Conservation (phyloP, 2,113 vertebrate species). For the Sylvilagus bachmani region DNA sequence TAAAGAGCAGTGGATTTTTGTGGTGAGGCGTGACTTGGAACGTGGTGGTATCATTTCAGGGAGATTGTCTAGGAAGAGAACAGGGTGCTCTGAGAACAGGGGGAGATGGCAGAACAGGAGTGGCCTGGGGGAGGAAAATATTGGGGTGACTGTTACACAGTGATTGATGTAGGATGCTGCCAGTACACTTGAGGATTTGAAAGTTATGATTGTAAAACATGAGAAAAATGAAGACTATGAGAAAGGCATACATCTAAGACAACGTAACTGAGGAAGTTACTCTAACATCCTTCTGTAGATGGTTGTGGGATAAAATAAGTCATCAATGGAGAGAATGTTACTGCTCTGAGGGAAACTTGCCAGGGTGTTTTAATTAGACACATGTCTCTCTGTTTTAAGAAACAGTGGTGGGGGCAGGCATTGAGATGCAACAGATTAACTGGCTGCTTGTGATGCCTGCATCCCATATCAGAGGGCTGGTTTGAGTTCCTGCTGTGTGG, state of each 20-base stretch:
- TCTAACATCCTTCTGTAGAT: background rate
- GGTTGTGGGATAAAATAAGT: background rate
- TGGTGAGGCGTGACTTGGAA: slow-evolving; percentile 30
- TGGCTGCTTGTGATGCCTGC: too few relatives aligned
- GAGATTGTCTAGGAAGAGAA: background rate
- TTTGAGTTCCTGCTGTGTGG: too few relatives aligned
- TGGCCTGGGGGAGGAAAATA: background rate
- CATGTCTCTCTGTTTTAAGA: slow-evolving; percentile 3
- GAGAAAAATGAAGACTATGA: background rate
- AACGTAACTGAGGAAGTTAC: background rate
- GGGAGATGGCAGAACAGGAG: slow-evolving; percentile 20
- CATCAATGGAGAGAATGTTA: background rate
- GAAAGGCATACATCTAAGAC: background rate
- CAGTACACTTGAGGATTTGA: slow-evolving; percentile 43
- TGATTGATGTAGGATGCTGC: background rate
- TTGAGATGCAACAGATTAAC: too few relatives aligned
- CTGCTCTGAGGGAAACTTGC: background rate
- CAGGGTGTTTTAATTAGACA: background rate
- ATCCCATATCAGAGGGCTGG: too few relatives aligned
- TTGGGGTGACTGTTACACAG: background rate
- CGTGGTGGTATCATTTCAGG: slow-evolving; percentile 8
- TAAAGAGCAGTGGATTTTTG: slow-evolving; percentile 38
- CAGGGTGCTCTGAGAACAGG: slow-evolving; percentile 29
- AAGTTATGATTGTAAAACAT: slow-evolving; percentile 9
- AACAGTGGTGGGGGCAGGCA: background rate